Evolutionary conservation across 2,888 invertebrate genomes (phyloP), one percentile per base, ranked within the genome.

Genomic region (Rhaphigaster nebulosa): DNA sequence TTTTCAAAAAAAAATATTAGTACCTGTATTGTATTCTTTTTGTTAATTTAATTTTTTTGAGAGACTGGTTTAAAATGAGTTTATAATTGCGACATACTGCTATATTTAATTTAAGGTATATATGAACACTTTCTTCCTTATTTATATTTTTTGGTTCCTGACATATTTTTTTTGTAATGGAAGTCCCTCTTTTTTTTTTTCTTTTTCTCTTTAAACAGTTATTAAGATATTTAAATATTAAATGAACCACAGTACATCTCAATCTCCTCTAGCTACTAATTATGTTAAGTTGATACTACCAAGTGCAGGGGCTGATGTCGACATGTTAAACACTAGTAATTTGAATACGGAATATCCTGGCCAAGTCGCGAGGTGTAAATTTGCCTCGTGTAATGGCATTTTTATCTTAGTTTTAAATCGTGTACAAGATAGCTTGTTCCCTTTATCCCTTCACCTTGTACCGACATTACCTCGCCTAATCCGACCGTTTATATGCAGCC

Each of bases 391-490:
- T 76, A 76, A 76, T 76, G 70, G 70, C 8, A 38, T 76, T 76
- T 76, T 76, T 76, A 76, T 76, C 70, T 76, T 38, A 38, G 70
- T 38, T 76, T 76, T 20, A 38, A 76, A 76, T 65, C 65, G 8
- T 1, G 65, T 18, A 38, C 34, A 20, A 76, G 34, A 76, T 38
- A 38, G 6, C 5, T 38, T 20, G 70, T 20, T 12, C 18, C 38
- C 70, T 65, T 65, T 18, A 34, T 65, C 29, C 65, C 29, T 34
- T 15, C 29, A 15, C 65, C 65, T 34, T 34, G 34, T 70, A 20
- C 34, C 70, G 70, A 8, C 70, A 76, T 76, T 34, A 38, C 20
- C 34, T 10, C 6, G 34, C 0, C 70, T 76, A 76, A 76, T 76
- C 34, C 34, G 34, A 76, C 38, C 70, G 38, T 76, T 76, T 76